Evolutionary conservation across 2,888 invertebrate genomes (phyloP).

Genomic region (Baccha elongata): DNA sequence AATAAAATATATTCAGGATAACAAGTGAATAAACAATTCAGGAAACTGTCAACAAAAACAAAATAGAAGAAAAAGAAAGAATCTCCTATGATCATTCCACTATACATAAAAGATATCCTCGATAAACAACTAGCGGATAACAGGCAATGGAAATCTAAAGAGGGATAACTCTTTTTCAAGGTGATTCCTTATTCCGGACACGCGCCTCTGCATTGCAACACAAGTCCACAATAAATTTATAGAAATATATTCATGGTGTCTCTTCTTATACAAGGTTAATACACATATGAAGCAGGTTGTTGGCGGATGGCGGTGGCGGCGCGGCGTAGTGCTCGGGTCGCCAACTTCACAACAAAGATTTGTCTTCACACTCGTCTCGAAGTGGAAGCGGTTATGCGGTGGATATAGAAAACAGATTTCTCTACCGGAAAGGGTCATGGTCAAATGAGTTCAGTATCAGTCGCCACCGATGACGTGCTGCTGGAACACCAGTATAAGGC

Average conservation of each 20-base stretch:
- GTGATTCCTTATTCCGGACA: constrained; percentile 54
- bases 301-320: constrained; percentile 46
- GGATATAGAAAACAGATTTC: constrained; percentile 44
- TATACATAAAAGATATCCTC: constrained; percentile 51
- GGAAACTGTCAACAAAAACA: constrained; percentile 63
- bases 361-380: constrained; percentile 3
- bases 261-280: constrained; percentile 54
- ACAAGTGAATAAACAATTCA: constrained; percentile 65
- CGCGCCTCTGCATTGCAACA: constrained; percentile 50
- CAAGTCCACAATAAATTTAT: constrained; percentile 65
- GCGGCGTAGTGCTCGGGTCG: constrained; percentile 19
- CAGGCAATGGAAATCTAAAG: constrained; percentile 46
- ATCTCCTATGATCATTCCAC: constrained; percentile 35
- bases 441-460: constrained; percentile 49
- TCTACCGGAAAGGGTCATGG: constrained; percentile 70
- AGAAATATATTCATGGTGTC: constrained; percentile 47
- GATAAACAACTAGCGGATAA: constrained; percentile 36
- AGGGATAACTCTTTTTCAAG: constrained; percentile 9
- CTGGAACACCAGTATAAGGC: constrained; percentile 19
- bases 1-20: constrained; percentile 31
- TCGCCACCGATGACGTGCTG: not conserved
- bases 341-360: constrained; percentile 55
- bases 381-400: not conserved
- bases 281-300: constrained; percentile 8
- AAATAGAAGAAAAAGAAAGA: constrained; percentile 1